Percentiles rank a stretch among this genome's conserved stretches.
phyloP scores from a whole-genome alignment of 1,140 invertebrate genomes.

The Drosophila subpulchrella region DNA sequence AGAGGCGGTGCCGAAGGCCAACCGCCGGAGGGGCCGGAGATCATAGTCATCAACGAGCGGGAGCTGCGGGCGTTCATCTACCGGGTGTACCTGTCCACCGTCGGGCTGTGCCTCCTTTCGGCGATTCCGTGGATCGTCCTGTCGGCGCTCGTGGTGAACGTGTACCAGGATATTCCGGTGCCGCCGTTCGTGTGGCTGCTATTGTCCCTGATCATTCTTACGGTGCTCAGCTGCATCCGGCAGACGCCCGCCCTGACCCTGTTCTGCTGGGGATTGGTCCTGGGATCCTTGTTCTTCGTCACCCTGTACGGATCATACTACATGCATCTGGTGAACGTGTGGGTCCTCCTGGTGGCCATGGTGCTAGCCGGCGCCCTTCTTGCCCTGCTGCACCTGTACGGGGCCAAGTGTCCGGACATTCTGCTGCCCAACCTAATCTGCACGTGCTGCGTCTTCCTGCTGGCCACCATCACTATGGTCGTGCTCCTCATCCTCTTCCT shows the following conservation, averaged over 20 bases:
- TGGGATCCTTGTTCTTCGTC: conserved; percentile 1
- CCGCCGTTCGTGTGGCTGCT: conserved; percentile 20
- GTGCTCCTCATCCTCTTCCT: neutral
- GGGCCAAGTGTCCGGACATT: neutral
- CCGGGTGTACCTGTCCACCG: conserved; percentile 6
- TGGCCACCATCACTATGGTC: neutral
- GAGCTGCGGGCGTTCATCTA: conserved; percentile 1
- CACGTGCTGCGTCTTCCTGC: neutral
- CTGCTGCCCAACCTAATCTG: conserved; percentile 14
- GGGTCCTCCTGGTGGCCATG: neutral
- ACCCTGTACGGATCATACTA: conserved; percentile 6
- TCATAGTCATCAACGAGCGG: neutral
- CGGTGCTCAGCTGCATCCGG: conserved; percentile 7
- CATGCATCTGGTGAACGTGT: neutral
- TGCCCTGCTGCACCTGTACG: conserved; percentile 6
- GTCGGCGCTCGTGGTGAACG: neutral
- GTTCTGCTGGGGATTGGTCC: conserved; percentile 5
- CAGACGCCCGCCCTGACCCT: neutral
- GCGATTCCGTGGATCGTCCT: conserved; percentile 16
- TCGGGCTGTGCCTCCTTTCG: conserved; percentile 1
- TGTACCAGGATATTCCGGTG: neutral
- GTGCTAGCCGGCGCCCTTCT: neutral
- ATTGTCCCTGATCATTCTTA: neutral
- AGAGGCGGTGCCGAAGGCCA: neutral
- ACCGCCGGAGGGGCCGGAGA: neutral